phyloP scores from a whole-genome alignment of 2,113 vertebrate genomes.

The Myiozetetes cayanensis region DNA sequence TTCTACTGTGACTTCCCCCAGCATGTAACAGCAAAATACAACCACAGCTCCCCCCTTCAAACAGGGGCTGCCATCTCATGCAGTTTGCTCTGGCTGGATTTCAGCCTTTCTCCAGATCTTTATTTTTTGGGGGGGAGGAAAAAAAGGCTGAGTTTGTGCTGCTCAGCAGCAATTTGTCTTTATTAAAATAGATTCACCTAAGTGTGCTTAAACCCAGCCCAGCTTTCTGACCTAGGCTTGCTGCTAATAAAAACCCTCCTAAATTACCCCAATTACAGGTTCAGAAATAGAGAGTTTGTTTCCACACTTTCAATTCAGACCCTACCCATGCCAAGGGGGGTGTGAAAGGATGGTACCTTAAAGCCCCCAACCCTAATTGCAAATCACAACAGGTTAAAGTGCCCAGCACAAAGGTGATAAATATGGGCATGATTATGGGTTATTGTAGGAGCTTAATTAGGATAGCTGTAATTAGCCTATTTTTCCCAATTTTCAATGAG shows the following conservation, averaged over 20 bases:
- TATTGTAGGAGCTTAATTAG: conserved; percentile 69
- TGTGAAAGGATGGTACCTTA: background rate
- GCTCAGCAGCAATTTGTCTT: background rate
- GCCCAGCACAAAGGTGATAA: conserved; percentile 74
- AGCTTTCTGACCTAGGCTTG: background rate
- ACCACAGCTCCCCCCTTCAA: fast-evolving
- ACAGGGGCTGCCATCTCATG: background rate
- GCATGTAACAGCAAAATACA: fast-evolving
- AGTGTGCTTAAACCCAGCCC: background rate
- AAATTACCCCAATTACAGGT: conserved; percentile 4
- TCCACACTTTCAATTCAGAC: background rate
- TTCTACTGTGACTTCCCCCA: background rate
- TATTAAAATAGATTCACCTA: background rate
- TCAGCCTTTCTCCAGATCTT: background rate
- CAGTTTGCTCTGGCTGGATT: background rate
- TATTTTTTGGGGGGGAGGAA: fast-evolving
- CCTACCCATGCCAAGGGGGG: background rate
- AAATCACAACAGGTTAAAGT: conserved; percentile 74
- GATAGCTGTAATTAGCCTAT: conserved; percentile 57
- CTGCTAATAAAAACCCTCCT: background rate
- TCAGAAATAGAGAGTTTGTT: background rate
- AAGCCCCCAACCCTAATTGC: background rate
- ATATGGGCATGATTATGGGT: conserved; percentile 65
- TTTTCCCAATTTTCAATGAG: conserved; percentile 29
- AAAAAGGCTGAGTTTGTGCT: fast-evolving